Evolutionary conservation across 2,797 vertebrate genomes (phyloP), one percentile per base, ranked within the genome.

Genomic region (Mionectes olivaceus): DNA sequence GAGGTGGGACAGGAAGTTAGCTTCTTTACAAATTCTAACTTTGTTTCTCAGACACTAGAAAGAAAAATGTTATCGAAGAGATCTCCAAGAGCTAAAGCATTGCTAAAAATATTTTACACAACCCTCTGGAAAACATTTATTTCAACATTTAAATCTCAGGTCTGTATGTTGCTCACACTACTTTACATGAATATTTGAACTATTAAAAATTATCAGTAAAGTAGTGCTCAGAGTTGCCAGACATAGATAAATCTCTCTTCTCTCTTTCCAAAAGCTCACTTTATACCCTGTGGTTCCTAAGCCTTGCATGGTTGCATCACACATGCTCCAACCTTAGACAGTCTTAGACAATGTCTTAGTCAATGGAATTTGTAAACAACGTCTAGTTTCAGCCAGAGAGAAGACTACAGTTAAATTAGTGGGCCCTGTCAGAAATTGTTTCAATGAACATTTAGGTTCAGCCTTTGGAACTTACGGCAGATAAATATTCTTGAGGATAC

Each of bases 281-380:
- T 90, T 15, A 37, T 44, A 37, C 9, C 0, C 5, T 2, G 0
- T 44, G 43, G 3, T 37, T 37, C 28, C 11, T 53, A 70, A 68
- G 11, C 8, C 46, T 92, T 73, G 10, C 19, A 44, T 50, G 32
- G 7, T n/a, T 73, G 22, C 8, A 24, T 24, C 0, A 0, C 24
- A 59, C 10, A 10, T 21, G 13, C n/a, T 77, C 19, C 17, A 35
- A 4, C 5, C 61, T 67, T 0, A 0, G 60, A 18, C 0, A 4
- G 47, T 47, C 30, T 55, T 53, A 65, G 27, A 24, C 12, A 73
- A 35, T 43, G 32, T 12, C 14, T 74, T 52, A 52, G 27, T 41
- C 32, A 71, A 55, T 17, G 32, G 9, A 24, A 32, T 46, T 67
- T 28, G 17, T 35, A 46, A 79, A 35, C 9, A 33, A 46, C 71